A percentile compares a stretch with the other conserved stretches of the same genome.
Conservation (phyloP, 2,888 invertebrate species). For the Minunthozetes semirufus region DNA sequence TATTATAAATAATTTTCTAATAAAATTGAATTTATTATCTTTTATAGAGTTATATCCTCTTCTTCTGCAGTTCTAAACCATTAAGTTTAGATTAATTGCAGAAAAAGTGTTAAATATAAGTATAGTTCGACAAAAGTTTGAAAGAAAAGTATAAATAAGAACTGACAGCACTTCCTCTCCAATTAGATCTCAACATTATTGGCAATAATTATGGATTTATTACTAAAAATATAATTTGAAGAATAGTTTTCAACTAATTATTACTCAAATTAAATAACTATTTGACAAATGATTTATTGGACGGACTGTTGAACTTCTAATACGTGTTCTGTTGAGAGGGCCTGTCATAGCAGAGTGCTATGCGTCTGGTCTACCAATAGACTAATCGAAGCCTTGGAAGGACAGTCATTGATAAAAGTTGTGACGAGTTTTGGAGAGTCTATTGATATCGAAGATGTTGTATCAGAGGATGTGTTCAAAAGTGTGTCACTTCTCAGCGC, state of each 20-base stretch:
- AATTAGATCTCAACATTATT: conserved; percentile 3
- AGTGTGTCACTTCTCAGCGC: neutral
- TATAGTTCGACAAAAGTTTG: neutral
- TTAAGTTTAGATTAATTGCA: neutral
- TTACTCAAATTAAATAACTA: no score
- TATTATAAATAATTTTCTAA: neutral
- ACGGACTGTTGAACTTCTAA: neutral
- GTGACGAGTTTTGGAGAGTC: neutral
- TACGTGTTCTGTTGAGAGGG: neutral
- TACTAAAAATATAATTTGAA: neutral
- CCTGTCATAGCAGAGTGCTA: neutral
- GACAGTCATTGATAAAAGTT: neutral
- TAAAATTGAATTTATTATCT: neutral
- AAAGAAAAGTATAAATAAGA: neutral
- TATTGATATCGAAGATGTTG: neutral
- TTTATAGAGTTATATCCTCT: neutral
- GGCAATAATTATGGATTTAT: neutral
- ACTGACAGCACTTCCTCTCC: conserved; percentile 25
- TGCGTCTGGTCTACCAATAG: neutral
- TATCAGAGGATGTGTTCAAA: neutral
- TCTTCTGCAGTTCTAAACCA: neutral
- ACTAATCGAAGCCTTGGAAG: neutral
- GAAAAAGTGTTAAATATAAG: neutral
- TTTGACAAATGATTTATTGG: no score
- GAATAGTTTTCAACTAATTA: neutral